phyloP scores from a whole-genome alignment of 2,888 invertebrate genomes.

The Rotaria sp. region DNA sequence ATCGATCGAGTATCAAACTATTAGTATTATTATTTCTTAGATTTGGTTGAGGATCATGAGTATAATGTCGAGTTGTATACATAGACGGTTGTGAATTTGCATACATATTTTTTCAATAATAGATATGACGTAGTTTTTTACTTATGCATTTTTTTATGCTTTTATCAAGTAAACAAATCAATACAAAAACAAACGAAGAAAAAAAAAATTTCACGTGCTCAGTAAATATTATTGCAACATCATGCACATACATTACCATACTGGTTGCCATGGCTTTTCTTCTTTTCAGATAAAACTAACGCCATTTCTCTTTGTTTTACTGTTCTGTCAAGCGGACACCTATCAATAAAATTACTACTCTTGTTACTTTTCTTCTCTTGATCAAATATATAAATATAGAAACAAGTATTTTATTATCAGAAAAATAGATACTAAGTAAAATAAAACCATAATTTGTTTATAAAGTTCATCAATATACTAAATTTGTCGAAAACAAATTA shows the following conservation, averaged over 20 bases:
- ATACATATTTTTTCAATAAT: not conserved
- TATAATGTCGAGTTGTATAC: not conserved
- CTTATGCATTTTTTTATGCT: not conserved
- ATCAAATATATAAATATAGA: not conserved
- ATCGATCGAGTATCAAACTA: not conserved
- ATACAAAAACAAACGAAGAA: not conserved
- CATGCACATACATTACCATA: not conserved
- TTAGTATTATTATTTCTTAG: not conserved
- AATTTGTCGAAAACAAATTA: not conserved
- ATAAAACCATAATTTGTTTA: not conserved
- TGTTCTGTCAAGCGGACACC: not conserved
- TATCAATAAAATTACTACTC: not conserved
- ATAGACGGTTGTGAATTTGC: not conserved
- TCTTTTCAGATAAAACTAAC: slow-evolving; percentile 9
- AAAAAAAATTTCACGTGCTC: not conserved
- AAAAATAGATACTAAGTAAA: not conserved
- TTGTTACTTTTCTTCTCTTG: not conserved
- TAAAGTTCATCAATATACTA: not conserved
- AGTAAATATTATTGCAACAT: not conserved
- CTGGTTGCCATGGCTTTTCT: not conserved
- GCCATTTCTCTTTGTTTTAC: not conserved
- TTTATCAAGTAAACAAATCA: not conserved
- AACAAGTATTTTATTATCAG: not conserved
- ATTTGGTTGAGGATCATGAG: not conserved
- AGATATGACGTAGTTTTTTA: not conserved